phyloP scores from a whole-genome alignment of 2,797 vertebrate species.

The Enteromius treurensis region DNA sequence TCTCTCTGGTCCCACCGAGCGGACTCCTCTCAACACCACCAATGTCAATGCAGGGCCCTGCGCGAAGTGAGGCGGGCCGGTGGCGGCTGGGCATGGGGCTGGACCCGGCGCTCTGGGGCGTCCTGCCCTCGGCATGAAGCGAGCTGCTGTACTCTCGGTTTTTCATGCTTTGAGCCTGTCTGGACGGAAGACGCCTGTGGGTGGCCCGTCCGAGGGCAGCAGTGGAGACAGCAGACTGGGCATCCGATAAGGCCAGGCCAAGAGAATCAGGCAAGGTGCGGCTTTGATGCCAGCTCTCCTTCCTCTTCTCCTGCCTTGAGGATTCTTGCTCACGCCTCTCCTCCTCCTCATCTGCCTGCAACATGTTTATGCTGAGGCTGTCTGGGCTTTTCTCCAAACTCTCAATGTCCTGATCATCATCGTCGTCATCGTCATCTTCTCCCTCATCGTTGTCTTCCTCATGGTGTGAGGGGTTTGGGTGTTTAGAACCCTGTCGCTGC shows the following conservation, averaged over 20 bases:
- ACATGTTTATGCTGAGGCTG: constrained; percentile 58
- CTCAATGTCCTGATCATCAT: constrained; percentile 69
- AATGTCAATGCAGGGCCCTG: constrained; percentile 73
- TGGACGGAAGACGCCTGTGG: constrained; percentile 67
- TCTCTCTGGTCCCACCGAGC: constrained; percentile 65
- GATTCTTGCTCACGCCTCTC: constrained; percentile 57
- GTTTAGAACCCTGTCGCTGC: constrained; percentile 79
- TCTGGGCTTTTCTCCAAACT: constrained; percentile 69
- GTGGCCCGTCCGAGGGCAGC: constrained; percentile 20
- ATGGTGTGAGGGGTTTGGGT: constrained; percentile 78
- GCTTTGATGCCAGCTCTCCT: constrained; percentile 75
- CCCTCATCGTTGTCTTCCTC: constrained; percentile 69
- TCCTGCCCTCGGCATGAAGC: constrained; percentile 76
- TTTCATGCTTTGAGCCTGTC: constrained; percentile 84
- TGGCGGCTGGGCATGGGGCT: constrained; percentile 84
- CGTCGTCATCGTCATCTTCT: constrained; percentile 71
- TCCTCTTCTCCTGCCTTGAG: constrained; percentile 61
- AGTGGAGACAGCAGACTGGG: not conserved
- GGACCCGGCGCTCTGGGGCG: constrained; percentile 81
- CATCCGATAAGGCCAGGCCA: constrained; percentile 63
- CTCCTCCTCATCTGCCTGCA: constrained; percentile 71
- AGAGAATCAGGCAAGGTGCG: constrained; percentile 82
- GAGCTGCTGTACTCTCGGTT: constrained; percentile 88
- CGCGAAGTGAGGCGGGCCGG: constrained; percentile 72
- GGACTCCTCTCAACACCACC: constrained; percentile 67